phyloP scores from a whole-genome alignment of 2,113 vertebrate genomes.

The Chionomys nivalis region DNA sequence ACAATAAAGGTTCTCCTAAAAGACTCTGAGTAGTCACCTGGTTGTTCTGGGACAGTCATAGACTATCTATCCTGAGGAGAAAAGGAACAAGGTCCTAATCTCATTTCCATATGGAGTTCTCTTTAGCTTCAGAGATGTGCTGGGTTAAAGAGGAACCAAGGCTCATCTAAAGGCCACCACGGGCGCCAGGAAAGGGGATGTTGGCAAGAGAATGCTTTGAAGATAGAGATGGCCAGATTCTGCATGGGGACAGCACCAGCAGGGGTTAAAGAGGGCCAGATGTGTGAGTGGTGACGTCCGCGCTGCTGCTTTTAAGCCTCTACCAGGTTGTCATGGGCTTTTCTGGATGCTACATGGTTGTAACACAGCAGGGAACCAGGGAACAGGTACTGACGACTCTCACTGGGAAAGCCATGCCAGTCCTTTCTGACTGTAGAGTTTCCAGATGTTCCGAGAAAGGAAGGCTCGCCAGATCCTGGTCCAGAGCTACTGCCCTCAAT shows the following conservation, averaged over 20 bases:
- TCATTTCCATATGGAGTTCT: neutral
- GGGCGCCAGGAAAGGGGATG: neutral
- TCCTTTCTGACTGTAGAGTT: neutral
- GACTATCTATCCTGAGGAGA: neutral
- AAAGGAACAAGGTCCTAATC: too few relatives aligned
- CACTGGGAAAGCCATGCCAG: neutral
- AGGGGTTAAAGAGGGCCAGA: neutral
- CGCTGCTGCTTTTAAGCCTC: neutral
- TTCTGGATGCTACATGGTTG: neutral
- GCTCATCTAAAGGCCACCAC: neutral
- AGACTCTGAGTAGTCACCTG: neutral
- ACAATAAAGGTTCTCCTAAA: neutral
- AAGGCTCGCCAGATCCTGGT: too few relatives aligned
- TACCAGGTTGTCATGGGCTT: too few relatives aligned
- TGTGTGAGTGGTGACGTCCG: too few relatives aligned
- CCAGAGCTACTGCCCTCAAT: neutral
- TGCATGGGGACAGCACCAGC: neutral
- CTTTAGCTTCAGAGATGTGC: neutral
- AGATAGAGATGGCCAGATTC: neutral
- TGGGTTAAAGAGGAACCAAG: neutral
- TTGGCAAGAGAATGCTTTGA: neutral
- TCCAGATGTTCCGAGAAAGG: neutral
- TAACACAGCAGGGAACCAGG: neutral
- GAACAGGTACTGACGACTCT: neutral
- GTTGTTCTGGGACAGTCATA: neutral